phyloP scores from a whole-genome alignment of 2,113 vertebrate species.

The Oryctolagus cuniculus region mOryCun1.1 NC_091438.1:71460001-71460500 shows the following conservation, averaged over 20 bases:
- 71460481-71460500: not conserved
- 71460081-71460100: not conserved
- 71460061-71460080: not conserved
- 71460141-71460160: constrained; percentile 41
- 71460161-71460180: constrained; percentile 21
- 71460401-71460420: not conserved
- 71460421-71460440: not conserved
- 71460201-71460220: constrained; percentile 1
- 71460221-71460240: constrained; percentile 69
- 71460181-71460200: not conserved
- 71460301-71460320: not conserved
- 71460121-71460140: constrained; percentile 11
- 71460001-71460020: not conserved
- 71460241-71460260: constrained; percentile 20
- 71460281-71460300: constrained; percentile 2
- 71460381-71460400: not conserved
- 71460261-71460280: constrained; percentile 27
- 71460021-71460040: not conserved
- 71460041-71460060: not conserved
- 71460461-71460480: not conserved
- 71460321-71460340: not conserved
- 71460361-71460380: not conserved
- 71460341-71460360: not conserved
- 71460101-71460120: not conserved
- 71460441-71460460: not conserved